Base-by-base conservation (phyloP, 2,113 vertebrate species). In the Ammodramus savannarum region DNA sequence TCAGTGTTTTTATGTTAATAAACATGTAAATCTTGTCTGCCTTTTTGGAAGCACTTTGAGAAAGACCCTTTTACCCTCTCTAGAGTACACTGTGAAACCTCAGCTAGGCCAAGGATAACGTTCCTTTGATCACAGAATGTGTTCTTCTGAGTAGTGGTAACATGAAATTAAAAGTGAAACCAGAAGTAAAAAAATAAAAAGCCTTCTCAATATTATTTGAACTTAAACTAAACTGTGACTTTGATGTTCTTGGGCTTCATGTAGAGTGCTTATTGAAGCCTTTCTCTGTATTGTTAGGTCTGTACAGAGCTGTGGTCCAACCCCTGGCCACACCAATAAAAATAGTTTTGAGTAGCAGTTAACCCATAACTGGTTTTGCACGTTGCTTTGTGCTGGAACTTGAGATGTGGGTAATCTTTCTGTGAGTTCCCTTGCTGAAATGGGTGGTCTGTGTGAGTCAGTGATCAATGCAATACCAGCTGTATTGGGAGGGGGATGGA, bases 111-210 rank as follows among this genome's bases (percentile, higher is more conserved):
- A 57, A 85, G 73, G 86, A 5, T 57, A 62, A 44, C 25, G 68
- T 82, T 32, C 17, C 75, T 93, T 94, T 90, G 76, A 90, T 91
- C 75, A 57, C 0, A 0, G 62, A 85, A 13, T 21, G 10, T 22
- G 6, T 68, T 89, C 4, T 1, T 86, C 55, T 90, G 58, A 86
- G 78, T 59, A 55, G 22, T 39, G 68, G 80, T 43, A 72, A 80
- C 3, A 3, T 44, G 51, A 93, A 88, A 73, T 88, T 62, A 95
- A 43, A 91, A 87, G 78, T 67, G 55, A 92, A 92, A 94, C 71
- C 61, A 34, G 38, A 81, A 89, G n/a, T 79, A 31, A 23, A 39
- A 63, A 93, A 66, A 62, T 34, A 22, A 66, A 88, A 85, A 62
- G 13, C 38, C 10, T n/a, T 78, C 80, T 73, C 52, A 75, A 6